These are phyloP conservation scores for Aphis gossypii DNA, from an alignment of 1,140 invertebrate genomes.

Conservation along the genomic window DNA sequence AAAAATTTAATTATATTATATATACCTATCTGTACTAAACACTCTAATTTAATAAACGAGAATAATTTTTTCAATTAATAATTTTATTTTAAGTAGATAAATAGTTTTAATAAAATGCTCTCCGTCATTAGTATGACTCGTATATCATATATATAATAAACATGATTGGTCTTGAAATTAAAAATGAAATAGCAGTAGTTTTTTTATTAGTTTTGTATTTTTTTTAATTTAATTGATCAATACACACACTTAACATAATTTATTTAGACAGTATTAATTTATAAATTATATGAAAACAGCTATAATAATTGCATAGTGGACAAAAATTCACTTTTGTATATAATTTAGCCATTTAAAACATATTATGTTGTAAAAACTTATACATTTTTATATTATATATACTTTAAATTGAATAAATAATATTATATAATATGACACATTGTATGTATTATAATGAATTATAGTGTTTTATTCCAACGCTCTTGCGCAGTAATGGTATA, in stretches of 20 bases:
- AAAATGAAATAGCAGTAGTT: not conserved
- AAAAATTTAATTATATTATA: not conserved
- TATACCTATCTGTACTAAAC: too few species aligned
- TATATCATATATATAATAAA: not conserved
- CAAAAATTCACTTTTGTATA: not conserved
- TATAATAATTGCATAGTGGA: not conserved
- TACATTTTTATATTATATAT: not conserved
- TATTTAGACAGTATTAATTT: not conserved
- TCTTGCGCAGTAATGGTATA: not conserved
- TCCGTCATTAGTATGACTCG: not conserved
- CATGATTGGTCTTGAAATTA: not conserved
- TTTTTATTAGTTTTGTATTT: not conserved
- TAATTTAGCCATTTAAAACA: not conserved
- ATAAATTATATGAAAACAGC: not conserved
- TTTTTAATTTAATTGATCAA: not conserved
- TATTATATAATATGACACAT: too few species aligned
- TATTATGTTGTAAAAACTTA: not conserved
- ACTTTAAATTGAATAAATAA: not conserved
- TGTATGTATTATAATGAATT: not conserved
- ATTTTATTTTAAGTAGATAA: not conserved
- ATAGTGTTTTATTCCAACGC: not conserved
- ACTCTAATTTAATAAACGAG: not conserved
- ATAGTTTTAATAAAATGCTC: not conserved
- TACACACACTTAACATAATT: not conserved
- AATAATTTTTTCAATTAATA: not conserved